Conservation (phyloP, 1,140 invertebrate genomes). For the Thaumatotibia leucotreta region DNA sequence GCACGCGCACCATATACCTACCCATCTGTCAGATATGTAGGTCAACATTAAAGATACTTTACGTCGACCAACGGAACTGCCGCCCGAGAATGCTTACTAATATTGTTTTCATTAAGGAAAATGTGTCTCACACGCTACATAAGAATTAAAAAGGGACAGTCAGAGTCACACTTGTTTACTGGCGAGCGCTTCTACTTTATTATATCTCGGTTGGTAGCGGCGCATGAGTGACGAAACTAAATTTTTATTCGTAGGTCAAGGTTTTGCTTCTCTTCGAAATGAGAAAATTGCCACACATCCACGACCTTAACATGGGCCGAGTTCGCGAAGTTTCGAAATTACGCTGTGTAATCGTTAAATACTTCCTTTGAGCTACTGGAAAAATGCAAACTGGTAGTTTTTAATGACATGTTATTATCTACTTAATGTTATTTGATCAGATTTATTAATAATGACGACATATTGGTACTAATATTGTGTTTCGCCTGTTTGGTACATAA, state of each 20-base stretch:
- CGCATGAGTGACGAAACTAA: constrained; percentile 55
- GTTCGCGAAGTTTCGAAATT: constrained; percentile 56
- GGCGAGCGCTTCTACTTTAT: not conserved
- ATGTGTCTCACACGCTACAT: not conserved
- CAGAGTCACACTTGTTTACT: constrained; percentile 6
- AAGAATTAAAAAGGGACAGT: constrained; percentile 1
- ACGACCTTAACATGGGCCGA: constrained; percentile 64
- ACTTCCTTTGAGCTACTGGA: not conserved
- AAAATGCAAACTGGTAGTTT: not conserved
- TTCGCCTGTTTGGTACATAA: not conserved
- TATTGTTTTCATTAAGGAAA: not conserved
- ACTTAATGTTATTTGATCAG: too few relatives aligned
- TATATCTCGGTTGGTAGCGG: constrained; percentile 19
- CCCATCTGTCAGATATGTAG: not conserved
- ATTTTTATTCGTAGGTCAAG: constrained; percentile 73
- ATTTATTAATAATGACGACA: too few relatives aligned
- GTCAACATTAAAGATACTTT: not conserved
- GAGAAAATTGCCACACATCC: constrained; percentile 71
- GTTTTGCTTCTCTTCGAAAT: constrained; percentile 71
- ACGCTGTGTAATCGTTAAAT: not conserved
- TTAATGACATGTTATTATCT: too few relatives aligned
- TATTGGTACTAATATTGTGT: too few relatives aligned
- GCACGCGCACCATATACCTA: not conserved
- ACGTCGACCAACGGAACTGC: not conserved
- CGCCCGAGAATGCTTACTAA: not conserved